Base-by-base conservation (phyloP, 2,888 invertebrate species). In the Bhutanitis thaidina region DNA sequence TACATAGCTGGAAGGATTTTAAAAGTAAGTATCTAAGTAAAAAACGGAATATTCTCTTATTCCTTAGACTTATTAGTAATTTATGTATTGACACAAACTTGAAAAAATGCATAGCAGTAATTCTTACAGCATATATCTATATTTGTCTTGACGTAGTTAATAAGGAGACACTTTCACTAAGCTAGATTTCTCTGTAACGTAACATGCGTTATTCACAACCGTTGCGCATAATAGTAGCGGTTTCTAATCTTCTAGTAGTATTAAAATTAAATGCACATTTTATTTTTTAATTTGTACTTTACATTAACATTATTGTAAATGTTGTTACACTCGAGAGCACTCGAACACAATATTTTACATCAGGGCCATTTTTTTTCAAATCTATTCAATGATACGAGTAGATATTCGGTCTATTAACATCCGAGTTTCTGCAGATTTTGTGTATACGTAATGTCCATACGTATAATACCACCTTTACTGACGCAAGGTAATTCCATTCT, bases 101-200 rank as follows among this genome's bases (percentile, higher is more conserved):
- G 36, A 45, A 44, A 40, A 47, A 10, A 30, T 25, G 13, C 27
- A 38, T 40, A 34, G 7, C 29, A 27, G 4, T 12, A 30, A 10
- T 25, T 20, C 34, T 5, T 37, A 32, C 46, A 32, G 37, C 35
- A 12, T 34, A 43, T 47, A 45, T 30, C 32, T 35, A 47, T 47
- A 39, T 52, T 52, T 34, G 38, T 43, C 35, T 47, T 47, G 25
- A 13, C 43, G 43, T 16, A 38, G 34, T 47, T 52, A 52, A 43
- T 52, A 52, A 43, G 47, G 52, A 61, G 57, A 60, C 73, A 83
- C 83, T 85, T 84, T 84, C 84, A 82, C 84, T 80, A 55, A 64
- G 69, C 69, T 74, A 70, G 75, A 79, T 82, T 84, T 83, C 80
- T 75, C 80, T 71, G 55, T 73, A 71, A 77, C 80, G 75, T 79